phyloP scores from a whole-genome alignment of 2,113 vertebrate genomes.

The Psophia crepitans region DNA sequence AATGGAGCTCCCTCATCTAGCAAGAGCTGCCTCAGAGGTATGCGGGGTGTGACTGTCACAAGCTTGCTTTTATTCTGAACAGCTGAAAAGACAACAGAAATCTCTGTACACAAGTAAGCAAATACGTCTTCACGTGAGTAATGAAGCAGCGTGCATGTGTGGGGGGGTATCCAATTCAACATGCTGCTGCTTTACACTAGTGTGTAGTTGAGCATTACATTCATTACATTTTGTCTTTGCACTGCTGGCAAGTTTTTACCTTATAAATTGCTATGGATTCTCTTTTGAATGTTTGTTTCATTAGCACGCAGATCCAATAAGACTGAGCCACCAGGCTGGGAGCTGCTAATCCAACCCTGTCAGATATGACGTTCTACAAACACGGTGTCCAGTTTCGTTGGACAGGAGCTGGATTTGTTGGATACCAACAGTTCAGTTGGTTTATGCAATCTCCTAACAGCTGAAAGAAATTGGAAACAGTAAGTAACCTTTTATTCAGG shows the following conservation, averaged over 20 bases:
- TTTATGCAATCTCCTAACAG: constrained; percentile 47
- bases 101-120: not conserved
- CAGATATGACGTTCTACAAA: constrained; percentile 56
- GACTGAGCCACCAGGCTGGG: constrained; percentile 25
- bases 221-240: not conserved
- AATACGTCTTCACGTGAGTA: not conserved
- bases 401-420: constrained; percentile 18
- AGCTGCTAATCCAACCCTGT: constrained; percentile 33
- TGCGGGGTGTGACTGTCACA: not conserved
- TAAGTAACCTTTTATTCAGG: constrained; percentile 50
- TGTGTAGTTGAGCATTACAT: not conserved
- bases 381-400: constrained; percentile 54
- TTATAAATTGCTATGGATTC: not conserved
- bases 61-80: not conserved
- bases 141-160: not conserved
- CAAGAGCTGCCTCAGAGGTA: not conserved
- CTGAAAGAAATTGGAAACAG: constrained; percentile 45
- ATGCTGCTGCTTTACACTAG: not conserved
- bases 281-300: constrained; percentile 28
- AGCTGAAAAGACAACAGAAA: not conserved
- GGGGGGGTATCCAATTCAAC: not conserved
- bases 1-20: not conserved
- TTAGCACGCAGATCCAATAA: not conserved
- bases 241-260: not conserved
- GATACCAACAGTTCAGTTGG: not conserved